Percentiles rank a stretch among this genome's conserved stretches.
These are phyloP conservation scores for Didymodactylos carnosus DNA, from an alignment of 2,888 invertebrate species.

Conservation along the genomic window DNA sequence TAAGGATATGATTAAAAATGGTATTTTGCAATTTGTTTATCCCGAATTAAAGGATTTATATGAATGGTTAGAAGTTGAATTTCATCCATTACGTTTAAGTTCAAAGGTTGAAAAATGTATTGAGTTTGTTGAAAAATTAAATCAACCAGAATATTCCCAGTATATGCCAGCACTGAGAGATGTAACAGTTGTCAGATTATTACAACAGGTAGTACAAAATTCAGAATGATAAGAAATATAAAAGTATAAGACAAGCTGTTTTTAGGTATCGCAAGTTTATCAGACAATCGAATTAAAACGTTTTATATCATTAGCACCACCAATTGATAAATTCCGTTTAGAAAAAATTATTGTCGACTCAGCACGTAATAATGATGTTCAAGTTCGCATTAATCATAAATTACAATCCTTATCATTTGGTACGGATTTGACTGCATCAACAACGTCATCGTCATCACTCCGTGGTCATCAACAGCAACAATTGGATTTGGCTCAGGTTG, in stretches of 20 bases:
- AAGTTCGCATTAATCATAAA: slow-evolving; percentile 13
- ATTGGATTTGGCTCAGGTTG: slow-evolving; percentile 1
- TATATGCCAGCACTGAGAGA: slow-evolving; percentile 10
- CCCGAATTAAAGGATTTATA: slow-evolving; percentile 9
- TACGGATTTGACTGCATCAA: slow-evolving; percentile 6
- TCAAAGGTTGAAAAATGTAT: slow-evolving; percentile 7
- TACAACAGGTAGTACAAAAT: slow-evolving; percentile 14
- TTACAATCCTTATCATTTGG: slow-evolving; percentile 11
- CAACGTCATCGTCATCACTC: not conserved
- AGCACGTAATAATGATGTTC: slow-evolving; percentile 7
- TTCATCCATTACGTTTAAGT: slow-evolving; percentile 10
- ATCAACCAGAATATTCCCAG: slow-evolving; percentile 4
- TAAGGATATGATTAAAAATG: slow-evolving; percentile 8
- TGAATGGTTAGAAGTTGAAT: slow-evolving; percentile 7
- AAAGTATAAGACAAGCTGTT: too few relatives aligned
- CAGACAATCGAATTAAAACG: slow-evolving; percentile 10
- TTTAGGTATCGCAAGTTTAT: slow-evolving; percentile 14
- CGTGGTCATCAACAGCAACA: slow-evolving; percentile 1
- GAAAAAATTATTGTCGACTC: slow-evolving; percentile 13
- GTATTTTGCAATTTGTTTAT: slow-evolving; percentile 2
- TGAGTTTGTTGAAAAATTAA: slow-evolving; percentile 4
- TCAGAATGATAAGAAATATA: too few relatives aligned
- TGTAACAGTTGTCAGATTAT: slow-evolving; percentile 6
- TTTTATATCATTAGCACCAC: slow-evolving; percentile 3
- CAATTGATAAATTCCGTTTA: not conserved